Base-by-base conservation (phyloP, 2,797 vertebrate species). In the Gadopsis bispinosus region DNA sequence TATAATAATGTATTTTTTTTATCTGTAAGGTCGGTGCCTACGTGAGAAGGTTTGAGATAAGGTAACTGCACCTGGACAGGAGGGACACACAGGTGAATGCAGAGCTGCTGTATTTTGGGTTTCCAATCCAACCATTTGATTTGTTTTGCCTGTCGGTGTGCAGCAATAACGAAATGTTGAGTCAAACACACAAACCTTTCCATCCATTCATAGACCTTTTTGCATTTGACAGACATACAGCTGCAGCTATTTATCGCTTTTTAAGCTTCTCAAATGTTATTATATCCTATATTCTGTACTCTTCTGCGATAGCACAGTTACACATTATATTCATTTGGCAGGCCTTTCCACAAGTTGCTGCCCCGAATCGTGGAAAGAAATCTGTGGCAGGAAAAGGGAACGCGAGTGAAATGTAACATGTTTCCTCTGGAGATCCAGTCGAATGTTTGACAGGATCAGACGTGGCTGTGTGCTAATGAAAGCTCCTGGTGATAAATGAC, bases 1-100 rank as follows among this genome's bases (percentile, higher is more conserved):
- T 26, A 26, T 26, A 26, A 26, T 26, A 26, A 26, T 26, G 26
- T 26, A 26, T 26, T 26, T 26, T 65, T 58, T 7, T 58, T 7
- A 65, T 84, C 81, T 59, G 1, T 33, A 14, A 87, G 81, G 81
- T 76, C 84, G 75, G 72, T 8, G 66, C 45, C 84, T 58, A 91
- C 87, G 90, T 91, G 89, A 87, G 66, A 22, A 5, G 85, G 37
- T 45, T 92, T 3, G 1, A 48, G 71, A 91, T 87, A 58, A 64
- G 11, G 78, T 14, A 63, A 22, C 50, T 85, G 78, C 77, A 85
- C 82, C 77, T 88, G 85, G 69, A 26, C 63, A 12, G 31, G 3
- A 8, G 29, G 77, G 48, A 54, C 56, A 10, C 43, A 56, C 78
- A 83, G 80, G 74, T 84, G 71, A 56, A 37, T 22, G 71, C 71